Percentiles rank a stretch among this genome's conserved stretches.
Evolutionary conservation across 2,113 vertebrate species (phyloP).

Genomic region (Cynopterus brachyotis): DNA sequence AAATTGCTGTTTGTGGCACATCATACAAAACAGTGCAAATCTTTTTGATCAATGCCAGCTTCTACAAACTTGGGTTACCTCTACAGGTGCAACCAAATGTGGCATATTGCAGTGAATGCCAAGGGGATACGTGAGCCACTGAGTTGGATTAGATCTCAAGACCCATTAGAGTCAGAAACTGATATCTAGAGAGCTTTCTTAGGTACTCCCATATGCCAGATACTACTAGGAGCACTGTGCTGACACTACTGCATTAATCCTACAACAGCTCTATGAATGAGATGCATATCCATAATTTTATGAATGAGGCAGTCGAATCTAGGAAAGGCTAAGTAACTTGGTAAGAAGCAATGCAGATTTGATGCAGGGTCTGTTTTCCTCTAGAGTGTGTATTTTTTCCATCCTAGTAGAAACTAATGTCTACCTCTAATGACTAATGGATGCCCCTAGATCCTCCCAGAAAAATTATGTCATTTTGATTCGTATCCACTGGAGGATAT

Average conservation of each 20-base stretch:
- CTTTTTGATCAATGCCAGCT: constrained; percentile 37
- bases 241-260: neutral
- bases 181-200: neutral
- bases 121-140: neutral
- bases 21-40: neutral
- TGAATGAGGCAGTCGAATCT: neutral
- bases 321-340: neutral
- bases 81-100: neutral
- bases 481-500: neutral
- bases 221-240: neutral
- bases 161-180: neutral
- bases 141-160: neutral
- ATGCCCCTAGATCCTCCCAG: neutral
- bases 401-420: neutral
- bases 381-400: neutral
- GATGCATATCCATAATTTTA: neutral
- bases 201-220: neutral
- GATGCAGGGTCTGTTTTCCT: neutral
- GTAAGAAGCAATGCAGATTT: neutral
- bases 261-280: neutral
- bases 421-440: neutral
- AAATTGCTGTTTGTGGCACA: neutral
- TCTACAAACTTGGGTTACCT: neutral
- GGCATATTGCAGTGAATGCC: neutral
- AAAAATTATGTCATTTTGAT: neutral